Evolutionary conservation across 2,888 invertebrate species (phyloP).

Genomic region (Tineola bisselliella): DNA sequence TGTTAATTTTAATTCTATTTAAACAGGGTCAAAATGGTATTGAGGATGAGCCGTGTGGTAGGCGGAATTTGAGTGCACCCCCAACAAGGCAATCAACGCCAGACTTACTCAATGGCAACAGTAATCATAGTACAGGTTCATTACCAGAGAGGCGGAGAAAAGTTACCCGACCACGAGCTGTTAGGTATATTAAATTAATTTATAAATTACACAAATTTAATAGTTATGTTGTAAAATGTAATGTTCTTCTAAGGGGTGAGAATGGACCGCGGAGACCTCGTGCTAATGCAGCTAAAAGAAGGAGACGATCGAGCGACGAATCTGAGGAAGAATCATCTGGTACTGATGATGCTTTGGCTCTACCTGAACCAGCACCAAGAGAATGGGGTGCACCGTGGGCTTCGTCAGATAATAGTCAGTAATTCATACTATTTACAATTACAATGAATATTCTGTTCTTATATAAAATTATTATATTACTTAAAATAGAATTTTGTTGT

Average conservation of each 20-base stretch:
- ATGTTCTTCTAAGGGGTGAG: slow-evolving; percentile 32
- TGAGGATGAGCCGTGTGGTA: slow-evolving; percentile 37
- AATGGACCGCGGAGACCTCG: slow-evolving; percentile 42
- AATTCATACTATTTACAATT: background rate
- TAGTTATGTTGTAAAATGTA: too few species aligned
- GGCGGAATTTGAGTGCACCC: slow-evolving; percentile 54
- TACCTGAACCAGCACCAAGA: slow-evolving; percentile 55
- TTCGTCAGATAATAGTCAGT: slow-evolving; percentile 30
- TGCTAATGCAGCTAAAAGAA: slow-evolving; percentile 36
- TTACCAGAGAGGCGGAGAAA: slow-evolving; percentile 57
- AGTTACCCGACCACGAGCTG: slow-evolving; percentile 25
- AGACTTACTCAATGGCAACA: slow-evolving; percentile 57
- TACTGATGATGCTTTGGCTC: slow-evolving; percentile 47
- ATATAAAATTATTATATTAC: background rate
- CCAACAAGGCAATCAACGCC: slow-evolving; percentile 58
- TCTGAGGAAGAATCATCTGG: slow-evolving; percentile 60
- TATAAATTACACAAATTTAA: too few species aligned
- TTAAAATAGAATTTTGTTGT: too few species aligned
- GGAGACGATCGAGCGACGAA: slow-evolving; percentile 56
- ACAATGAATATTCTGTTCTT: too few species aligned
- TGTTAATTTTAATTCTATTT: background rate
- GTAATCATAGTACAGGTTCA: slow-evolving; percentile 58
- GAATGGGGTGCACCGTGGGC: slow-evolving; percentile 68
- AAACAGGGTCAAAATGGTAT: background rate
- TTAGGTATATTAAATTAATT: too few species aligned